Conservation (phyloP, 92 coral and sea anemone genomes). For the Porites evermanni region DNA sequence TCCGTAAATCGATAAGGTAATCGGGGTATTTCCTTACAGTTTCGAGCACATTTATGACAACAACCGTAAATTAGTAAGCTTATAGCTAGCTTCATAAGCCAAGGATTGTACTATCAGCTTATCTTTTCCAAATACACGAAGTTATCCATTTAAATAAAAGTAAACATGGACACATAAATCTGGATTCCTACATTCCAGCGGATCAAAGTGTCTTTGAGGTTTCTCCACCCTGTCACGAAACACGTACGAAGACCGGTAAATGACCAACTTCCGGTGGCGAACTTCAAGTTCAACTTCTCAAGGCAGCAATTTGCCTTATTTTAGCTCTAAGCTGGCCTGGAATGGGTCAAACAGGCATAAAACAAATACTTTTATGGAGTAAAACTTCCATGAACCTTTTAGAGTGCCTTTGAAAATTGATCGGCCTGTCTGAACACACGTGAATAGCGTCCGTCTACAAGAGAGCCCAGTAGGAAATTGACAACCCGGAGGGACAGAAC, state of each 20-base stretch:
- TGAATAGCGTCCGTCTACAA: no score
- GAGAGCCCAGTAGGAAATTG: not conserved
- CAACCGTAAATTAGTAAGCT: no score
- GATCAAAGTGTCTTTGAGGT: constrained; percentile 5
- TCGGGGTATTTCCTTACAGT: not conserved
- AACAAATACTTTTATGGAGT: no score
- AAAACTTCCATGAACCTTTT: no score
- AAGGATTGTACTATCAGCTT: no score
- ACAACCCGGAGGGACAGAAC: not conserved
- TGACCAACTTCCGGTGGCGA: constrained; percentile 35
- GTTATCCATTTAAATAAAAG: not conserved
- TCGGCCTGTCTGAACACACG: not conserved
- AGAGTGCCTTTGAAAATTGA: not conserved
- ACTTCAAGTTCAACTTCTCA: not conserved
- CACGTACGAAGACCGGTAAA: not conserved
- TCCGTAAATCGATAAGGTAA: not conserved
- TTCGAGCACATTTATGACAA: not conserved
- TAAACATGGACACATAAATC: constrained; percentile 3
- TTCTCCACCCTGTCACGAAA: constrained; percentile 42
- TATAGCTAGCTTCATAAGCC: no score
- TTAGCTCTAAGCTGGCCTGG: not conserved
- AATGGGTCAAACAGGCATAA: not conserved
- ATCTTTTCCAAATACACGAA: no score
- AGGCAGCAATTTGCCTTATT: not conserved
- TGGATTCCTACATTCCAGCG: constrained; percentile 27